Percentiles rank a stretch among this genome's conserved stretches.
Evolutionary conservation across 2,888 invertebrate species (phyloP).

Genomic region (Mimachlamys varia): DNA sequence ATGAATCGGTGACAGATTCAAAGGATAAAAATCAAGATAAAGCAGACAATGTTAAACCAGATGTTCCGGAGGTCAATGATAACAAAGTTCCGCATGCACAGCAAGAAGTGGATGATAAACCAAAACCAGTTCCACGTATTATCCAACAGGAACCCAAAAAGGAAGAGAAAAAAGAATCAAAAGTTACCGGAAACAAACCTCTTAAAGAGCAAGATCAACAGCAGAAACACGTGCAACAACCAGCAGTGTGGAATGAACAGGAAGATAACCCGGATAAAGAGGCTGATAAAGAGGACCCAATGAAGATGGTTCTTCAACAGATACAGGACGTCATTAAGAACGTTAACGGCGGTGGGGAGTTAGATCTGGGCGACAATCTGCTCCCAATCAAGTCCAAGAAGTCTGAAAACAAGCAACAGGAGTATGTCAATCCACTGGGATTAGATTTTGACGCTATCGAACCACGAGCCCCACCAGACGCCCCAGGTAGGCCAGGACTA

Average conservation of each 20-base stretch:
- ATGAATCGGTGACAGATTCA: background rate
- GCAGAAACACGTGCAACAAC: background rate
- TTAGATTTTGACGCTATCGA: conserved; percentile 40
- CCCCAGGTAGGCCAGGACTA: conserved; percentile 41
- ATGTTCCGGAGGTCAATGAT: background rate
- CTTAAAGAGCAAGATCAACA: background rate
- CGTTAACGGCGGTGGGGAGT: background rate
- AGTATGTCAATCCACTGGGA: background rate
- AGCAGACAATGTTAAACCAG: background rate
- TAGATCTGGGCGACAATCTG: background rate
- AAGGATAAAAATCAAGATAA: background rate
- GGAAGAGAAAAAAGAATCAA: background rate
- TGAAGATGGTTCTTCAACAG: background rate
- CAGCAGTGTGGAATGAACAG: background rate
- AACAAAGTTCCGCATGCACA: background rate
- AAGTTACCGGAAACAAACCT: background rate
- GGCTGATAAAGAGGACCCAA: background rate
- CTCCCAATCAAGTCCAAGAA: no score
- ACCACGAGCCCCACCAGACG: conserved; percentile 31
- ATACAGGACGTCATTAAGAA: background rate
- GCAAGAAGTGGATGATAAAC: background rate
- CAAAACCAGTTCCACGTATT: background rate
- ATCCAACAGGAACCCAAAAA: background rate
- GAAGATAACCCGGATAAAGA: background rate
- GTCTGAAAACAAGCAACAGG: background rate